Evolutionary conservation across 2,797 vertebrate genomes (phyloP), one percentile per base, ranked within the genome.

Genomic region (Periophthalmus magnuspinnatus): DNA sequence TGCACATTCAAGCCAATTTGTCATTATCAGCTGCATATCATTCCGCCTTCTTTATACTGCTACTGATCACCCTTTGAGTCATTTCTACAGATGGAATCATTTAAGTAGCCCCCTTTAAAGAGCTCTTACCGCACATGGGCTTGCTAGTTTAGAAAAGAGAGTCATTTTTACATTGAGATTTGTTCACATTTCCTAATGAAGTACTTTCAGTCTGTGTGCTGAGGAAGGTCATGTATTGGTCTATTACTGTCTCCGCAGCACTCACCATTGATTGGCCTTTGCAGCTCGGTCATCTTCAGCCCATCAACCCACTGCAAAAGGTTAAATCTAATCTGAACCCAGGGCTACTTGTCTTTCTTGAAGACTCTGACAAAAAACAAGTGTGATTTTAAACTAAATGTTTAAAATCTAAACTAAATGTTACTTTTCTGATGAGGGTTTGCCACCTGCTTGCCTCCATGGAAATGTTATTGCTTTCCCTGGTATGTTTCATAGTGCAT

Each of bases 41-140:
- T 88, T 89, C 77, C 72, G 54, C 67, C 65, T 67, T 69, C 74
- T 80, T 84, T 78, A 83, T 68, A 41, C 59, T 74, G 75, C 72
- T 77, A 70, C 76, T 80, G 70, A 79, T 80, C 74, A 87, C 84
- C 77, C 70, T 81, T 81, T 77, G 69, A 84, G 73, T 78, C 72
- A 81, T 81, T 87, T 78, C 34, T 82, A 76, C 79, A 86, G 82
- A 88, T 84, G 82, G 75, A 75, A 76, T 79, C 76, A 68, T 80
- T 86, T 87, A 71, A 82, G 66, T 67, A 69, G 32, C 16, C 6
- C 67, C 7, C 66, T 63, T 76, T 86, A 88, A 80, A 68, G 82
- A 83, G 79, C 77, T 82, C 78, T 83, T 78, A 76, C 67, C 71
- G 58, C 77, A 78, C 71, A 63, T 56, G 77, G 84, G 78, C 71